Evolutionary conservation across 2,797 vertebrate species (phyloP).

Genomic region (Karalla daura): DNA sequence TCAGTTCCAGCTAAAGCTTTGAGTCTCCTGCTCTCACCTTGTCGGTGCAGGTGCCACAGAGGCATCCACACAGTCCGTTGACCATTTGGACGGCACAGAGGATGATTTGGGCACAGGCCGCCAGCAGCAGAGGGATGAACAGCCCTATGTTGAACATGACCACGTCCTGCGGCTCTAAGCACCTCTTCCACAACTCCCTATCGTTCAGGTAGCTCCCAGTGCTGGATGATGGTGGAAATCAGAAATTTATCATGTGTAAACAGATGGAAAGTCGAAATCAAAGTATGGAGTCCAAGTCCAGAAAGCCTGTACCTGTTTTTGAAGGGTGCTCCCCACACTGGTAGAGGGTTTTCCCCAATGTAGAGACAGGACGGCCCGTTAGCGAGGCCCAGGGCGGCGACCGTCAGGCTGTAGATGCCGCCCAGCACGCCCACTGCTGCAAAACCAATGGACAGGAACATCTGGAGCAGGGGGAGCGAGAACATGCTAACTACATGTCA

Average conservation of each 20-base stretch:
- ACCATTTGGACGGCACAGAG: conserved; percentile 78
- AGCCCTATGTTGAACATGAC: conserved; percentile 79
- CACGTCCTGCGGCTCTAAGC: conserved; percentile 43
- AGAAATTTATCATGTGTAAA: not conserved
- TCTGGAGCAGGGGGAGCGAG: conserved; percentile 63
- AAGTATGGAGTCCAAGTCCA: too few relatives aligned
- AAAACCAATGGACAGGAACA: conserved; percentile 85
- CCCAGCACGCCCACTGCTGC: conserved; percentile 75
- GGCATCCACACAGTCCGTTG: conserved; percentile 82
- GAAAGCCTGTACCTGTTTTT: conserved; percentile 52
- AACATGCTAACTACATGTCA: not conserved
- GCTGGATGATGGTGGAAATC: conserved; percentile 42
- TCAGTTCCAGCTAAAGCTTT: not conserved
- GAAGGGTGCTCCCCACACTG: conserved; percentile 66
- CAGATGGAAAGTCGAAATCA: not conserved
- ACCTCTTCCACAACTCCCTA: conserved; percentile 38
- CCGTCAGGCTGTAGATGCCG: conserved; percentile 67
- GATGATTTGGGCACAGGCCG: conserved; percentile 52
- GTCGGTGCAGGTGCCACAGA: conserved; percentile 79
- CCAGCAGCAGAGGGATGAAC: conserved; percentile 70
- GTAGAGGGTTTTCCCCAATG: too few relatives aligned
- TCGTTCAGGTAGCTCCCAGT: conserved; percentile 69
- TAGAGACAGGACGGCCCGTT: conserved; percentile 80
- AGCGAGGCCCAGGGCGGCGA: conserved; percentile 67
- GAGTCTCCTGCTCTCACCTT: conserved; percentile 48